phyloP scores from a whole-genome alignment of 53 echinoderm and acorn worm genomes.

The Astropecten irregularis region DNA sequence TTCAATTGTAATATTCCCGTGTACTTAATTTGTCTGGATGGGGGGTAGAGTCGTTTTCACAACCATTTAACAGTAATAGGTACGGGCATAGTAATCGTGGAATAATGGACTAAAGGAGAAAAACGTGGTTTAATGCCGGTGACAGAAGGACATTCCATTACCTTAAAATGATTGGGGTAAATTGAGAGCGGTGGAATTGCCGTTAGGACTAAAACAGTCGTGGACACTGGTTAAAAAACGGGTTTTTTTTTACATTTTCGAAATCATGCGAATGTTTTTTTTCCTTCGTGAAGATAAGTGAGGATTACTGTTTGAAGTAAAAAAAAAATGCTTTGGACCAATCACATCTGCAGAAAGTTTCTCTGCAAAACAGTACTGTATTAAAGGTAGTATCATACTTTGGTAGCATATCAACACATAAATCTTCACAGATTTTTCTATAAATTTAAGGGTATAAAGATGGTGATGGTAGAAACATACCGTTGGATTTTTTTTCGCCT shows the following conservation, averaged over 20 bases:
- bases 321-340: too few species aligned
- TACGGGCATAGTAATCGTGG: conserved; percentile 41
- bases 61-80: conserved; percentile 53
- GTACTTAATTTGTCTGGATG: conserved; percentile 54
- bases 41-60: conserved; percentile 50
- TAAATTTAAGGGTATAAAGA: too few species aligned
- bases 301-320: too few species aligned
- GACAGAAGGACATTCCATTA: conserved; percentile 29
- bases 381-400: too few species aligned
- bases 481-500: too few species aligned
- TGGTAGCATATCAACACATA: too few species aligned
- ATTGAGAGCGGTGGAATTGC: background rate
- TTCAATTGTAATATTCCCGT: conserved; percentile 4
- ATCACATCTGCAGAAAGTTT: too few species aligned
- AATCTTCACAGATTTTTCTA: too few species aligned
- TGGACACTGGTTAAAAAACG: conserved; percentile 36
- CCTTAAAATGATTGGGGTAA: conserved; percentile 49
- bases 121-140: background rate
- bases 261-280: background rate
- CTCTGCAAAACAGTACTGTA: too few species aligned
- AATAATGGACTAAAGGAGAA: conserved; percentile 34
- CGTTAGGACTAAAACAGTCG: too few species aligned
- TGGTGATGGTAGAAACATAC: too few species aligned
- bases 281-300: too few species aligned
- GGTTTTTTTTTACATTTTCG: background rate